These are phyloP conservation scores for Odocoileus virginianus DNA, from an alignment of 2,113 vertebrate genomes.

Conservation along the genomic window DNA sequence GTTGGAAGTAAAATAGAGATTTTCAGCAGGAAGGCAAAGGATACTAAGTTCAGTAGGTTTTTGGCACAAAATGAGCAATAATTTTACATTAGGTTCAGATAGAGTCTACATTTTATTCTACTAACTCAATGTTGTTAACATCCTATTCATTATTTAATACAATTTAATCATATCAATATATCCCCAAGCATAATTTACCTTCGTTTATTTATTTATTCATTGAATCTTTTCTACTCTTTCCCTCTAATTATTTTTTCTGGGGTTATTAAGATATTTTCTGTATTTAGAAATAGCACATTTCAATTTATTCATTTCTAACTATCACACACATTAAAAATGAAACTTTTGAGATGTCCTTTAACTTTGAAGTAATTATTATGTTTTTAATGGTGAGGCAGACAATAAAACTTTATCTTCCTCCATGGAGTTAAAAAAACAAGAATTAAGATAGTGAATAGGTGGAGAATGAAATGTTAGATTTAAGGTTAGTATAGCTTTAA, in stretches of 20 bases:
- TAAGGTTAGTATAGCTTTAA: neutral
- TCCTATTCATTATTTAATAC: neutral
- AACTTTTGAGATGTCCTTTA: neutral
- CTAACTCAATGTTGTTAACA: neutral
- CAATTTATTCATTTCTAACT: neutral
- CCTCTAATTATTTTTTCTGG: neutral
- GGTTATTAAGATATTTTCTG: neutral
- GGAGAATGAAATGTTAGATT: neutral
- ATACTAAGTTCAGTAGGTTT: neutral
- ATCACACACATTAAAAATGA: neutral
- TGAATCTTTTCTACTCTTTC: neutral
- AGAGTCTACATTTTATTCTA: neutral
- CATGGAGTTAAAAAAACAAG: neutral
- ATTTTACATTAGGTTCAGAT: neutral
- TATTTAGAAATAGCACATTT: neutral
- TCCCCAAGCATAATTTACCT: neutral
- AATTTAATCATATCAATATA: neutral
- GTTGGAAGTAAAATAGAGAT: neutral
- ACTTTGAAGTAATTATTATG: neutral
- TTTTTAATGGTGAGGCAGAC: neutral
- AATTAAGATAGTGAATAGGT: neutral
- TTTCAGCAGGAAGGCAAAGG: neutral
- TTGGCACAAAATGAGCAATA: neutral
- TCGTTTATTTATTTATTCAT: neutral
- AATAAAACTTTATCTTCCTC: neutral